Evolutionary conservation across 1,140 invertebrate species (phyloP), one percentile per base, ranked within the genome.

Genomic region (Pseudomyrmex concolor): DNA sequence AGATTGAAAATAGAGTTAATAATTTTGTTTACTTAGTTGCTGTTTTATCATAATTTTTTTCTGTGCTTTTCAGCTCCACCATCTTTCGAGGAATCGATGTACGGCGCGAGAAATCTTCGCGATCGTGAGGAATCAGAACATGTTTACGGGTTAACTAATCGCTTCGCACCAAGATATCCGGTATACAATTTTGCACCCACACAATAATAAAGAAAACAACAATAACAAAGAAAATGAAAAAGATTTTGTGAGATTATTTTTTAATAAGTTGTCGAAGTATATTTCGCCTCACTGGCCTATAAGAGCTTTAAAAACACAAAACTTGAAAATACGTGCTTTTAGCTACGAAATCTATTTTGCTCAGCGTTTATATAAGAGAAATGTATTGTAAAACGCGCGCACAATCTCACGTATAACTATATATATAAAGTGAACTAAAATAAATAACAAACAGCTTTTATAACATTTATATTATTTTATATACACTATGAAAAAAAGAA

Each of bases 151-250:
- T 86, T 92, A 25, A 88, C 74, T 51, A 87, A 91, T 54, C 87
- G 81, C 48, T 95, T 95, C 88, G 93, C 94, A 34, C 95, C 95
- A 15, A 93, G 92, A 77, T 95, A 95, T 90, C 95, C 95, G 12
- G 94, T 95, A n/a, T 95, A 95, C 84, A 94, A 93, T 86, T 94
- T 94, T 70, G 68, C 86, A 13, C 55, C 82, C 0, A 7, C 50
- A 10, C 80, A 90, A 57, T 85, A 67, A 83, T 48, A 9, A 60
- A 84, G 9, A 15, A 70, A 63, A 25, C 2, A 0, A 55, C 62
- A 17, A 67, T 57, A 57, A 10, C 50, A 34, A 34, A 13, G 7
- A 19, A 5, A 82, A 60, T 2, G 43, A 68, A 45, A 13, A 17
- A 51, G 17, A 51, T 55, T 57, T 25, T 43, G 3, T 45, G 25